Evolutionary conservation across 2,888 invertebrate genomes (phyloP), one percentile per base, ranked within the genome.

Genomic region (Agrotis ipsilon): DNA sequence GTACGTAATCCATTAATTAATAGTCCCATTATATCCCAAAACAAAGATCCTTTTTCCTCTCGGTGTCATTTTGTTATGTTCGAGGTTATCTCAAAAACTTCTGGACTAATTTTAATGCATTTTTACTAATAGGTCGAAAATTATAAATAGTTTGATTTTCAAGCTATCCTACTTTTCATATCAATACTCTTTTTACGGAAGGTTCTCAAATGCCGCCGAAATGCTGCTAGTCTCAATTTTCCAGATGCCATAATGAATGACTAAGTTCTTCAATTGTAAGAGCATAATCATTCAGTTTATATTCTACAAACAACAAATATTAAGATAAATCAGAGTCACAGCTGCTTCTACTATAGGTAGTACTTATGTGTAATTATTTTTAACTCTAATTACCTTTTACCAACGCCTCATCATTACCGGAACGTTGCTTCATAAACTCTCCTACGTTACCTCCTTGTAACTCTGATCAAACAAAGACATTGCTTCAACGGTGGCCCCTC

Each of bases 391-490:
- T 27, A 27, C 27, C 27, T n/a, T n/a, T n/a, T 27, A 13, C 9
- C 7, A 21, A 18, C 21, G 46, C 19, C 13, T 32, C 11, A 2
- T 1, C 14, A 1, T 11, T 21, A n/a, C 13, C 0, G 0, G 27
- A 45, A 13, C 14, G 13, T 18, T 45, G 19, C 32, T 19, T 21
- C 13, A n/a, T 32, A 27, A 43, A 21, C 43, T n/a, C 13, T 69
- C n/a, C 1, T 70, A 21, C 7, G 2, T 39, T 21, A 48, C 4
- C 0, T 19, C 7, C 45, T 14, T 27, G 32, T n/a, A 51, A 16
- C n/a, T 45, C 65, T 80, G 58, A 61, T 61, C 63, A 79, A 82
- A 81, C 72, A 72, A 83, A 83, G 72, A 70, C 82, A 68, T 71
- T 69, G 49, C 21, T 59, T 45, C 49, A 65, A 32, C 68, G 51